Evolutionary conservation across 1,140 invertebrate species (phyloP).

Genomic region (Globodera rostochiensis): DNA sequence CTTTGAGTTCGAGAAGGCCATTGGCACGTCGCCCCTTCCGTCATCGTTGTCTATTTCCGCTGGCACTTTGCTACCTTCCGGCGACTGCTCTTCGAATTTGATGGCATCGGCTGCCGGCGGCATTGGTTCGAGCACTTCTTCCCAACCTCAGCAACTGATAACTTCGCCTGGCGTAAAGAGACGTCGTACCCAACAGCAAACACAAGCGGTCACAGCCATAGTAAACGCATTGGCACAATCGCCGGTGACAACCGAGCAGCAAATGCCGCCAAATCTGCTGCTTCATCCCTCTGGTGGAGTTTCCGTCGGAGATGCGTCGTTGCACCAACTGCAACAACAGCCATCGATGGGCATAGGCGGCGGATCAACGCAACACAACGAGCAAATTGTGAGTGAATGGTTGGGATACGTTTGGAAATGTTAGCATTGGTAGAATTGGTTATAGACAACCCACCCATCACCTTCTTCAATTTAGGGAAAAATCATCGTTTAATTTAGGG

Average conservation of each 20-base stretch:
- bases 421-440: background rate
- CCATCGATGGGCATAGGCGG: background rate
- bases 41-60: background rate
- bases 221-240: background rate
- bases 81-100: background rate
- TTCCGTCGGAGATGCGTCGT: background rate
- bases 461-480: too few relatives aligned
- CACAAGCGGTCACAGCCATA: background rate
- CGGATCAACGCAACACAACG: background rate
- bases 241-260: background rate
- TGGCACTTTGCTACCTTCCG: background rate
- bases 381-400: constrained; percentile 1
- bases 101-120: background rate
- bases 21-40: constrained; percentile 12
- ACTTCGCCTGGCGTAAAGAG: background rate
- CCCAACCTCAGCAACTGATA: constrained; percentile 2
- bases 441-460: too few relatives aligned
- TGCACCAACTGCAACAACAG: background rate
- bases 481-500: too few relatives aligned
- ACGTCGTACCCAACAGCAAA: background rate
- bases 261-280: background rate
- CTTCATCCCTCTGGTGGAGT: too few relatives aligned
- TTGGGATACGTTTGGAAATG: background rate
- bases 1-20: constrained; percentile 21
- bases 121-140: constrained; percentile 16